Percentiles rank a stretch among this genome's conserved stretches.
These are phyloP conservation scores for Calliphora vicina DNA, from an alignment of 1,140 invertebrate genomes.

Conservation along the genomic window DNA sequence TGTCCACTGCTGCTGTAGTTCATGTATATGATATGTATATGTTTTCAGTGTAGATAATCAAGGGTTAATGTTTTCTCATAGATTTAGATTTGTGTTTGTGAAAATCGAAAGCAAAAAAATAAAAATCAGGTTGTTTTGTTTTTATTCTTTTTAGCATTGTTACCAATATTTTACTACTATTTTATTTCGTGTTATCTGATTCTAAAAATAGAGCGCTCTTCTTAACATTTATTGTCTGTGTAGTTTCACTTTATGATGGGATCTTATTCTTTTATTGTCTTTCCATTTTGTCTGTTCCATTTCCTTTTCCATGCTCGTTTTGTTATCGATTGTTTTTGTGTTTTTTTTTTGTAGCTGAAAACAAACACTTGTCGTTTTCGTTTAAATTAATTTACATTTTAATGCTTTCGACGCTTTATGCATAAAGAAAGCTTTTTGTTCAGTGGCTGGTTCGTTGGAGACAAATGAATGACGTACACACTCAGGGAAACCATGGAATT, in stretches of 20 bases:
- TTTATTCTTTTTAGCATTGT: not conserved
- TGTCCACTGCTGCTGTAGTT: not conserved
- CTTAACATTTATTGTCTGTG: not conserved
- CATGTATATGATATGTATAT: not conserved
- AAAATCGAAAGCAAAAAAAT: not conserved
- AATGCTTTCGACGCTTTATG: constrained; percentile 21
- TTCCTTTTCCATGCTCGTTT: not conserved
- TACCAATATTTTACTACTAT: not conserved
- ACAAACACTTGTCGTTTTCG: constrained; percentile 20
- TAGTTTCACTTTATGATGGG: not conserved
- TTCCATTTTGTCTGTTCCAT: not conserved
- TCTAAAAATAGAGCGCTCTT: not conserved
- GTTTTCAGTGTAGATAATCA: not conserved
- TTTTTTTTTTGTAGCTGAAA: not conserved
- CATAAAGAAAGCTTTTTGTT: constrained; percentile 6
- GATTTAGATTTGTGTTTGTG: not conserved
- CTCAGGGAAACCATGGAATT: not conserved
- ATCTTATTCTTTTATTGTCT: not conserved
- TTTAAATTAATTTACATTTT: constrained; percentile 35
- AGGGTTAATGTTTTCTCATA: constrained; percentile 4
- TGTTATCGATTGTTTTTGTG: not conserved
- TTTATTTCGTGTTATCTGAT: not conserved
- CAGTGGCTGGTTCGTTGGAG: not conserved
- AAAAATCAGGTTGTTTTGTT: not conserved
- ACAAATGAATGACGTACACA: not conserved